Evolutionary conservation across 2,888 invertebrate species (phyloP), one percentile per base, ranked within the genome.

Genomic region (Hirtodrosophila cameraria): DNA sequence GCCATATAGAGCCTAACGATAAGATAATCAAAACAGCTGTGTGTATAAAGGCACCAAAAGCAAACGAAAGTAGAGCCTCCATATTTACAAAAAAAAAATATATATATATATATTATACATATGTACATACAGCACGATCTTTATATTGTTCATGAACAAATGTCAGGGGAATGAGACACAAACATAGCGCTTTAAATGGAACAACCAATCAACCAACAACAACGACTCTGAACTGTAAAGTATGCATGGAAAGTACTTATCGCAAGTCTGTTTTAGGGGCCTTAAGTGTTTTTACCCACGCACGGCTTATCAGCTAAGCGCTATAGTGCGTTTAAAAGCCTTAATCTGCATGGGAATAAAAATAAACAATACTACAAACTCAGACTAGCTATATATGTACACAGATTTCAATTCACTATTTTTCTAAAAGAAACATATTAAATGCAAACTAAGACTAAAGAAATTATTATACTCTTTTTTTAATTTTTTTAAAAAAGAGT

Each of bases 11-110:
- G 48, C 25, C 57, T 42, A 39, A 31, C 61, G 78, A 78, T 78
- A 72, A 78, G 85, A 84, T 78, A 76, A 66, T 64, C 49, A 75
- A 86, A 80, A 80, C 80, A 80, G 80, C 80, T 80, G 80, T 86
- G 86, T 86, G 66, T 61, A 86, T 43, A 64, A 55, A 58, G 36
- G 49, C 54, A 49, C 27, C 27, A 42, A 63, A 63, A 45, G 75
- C 66, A 64, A 78, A 82, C 61, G 79, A 78, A 78, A 78, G 66
- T 85, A 53, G 45, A 68, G 58, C 45, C 59, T 25, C 54, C 12
- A 35, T 38, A 55, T 8, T 11, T 7, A 12, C 42, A 7, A 33
- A 12, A 30, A 15, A 12, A 15, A 27, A 27, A 8, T 18, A 63
- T 48, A 43, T 6, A 33, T 8, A 45, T 41, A 48, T 18, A 48